Evolutionary conservation across 2,113 vertebrate genomes (phyloP).

Genomic region (Forbesichthys agassizii): DNA sequence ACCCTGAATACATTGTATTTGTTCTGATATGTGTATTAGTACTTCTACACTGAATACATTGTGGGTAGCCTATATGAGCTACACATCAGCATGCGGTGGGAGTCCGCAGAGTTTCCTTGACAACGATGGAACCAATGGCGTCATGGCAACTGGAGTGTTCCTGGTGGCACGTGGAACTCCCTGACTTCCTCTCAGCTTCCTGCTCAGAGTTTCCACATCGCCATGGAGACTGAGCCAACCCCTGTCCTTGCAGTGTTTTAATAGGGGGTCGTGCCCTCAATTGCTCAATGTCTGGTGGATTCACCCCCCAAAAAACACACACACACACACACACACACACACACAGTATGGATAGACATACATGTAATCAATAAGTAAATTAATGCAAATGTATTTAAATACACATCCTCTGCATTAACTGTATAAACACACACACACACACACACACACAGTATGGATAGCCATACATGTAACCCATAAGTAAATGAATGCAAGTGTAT

Average conservation of each 20-base stretch:
- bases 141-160: slow-evolving; percentile 71
- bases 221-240: slow-evolving; percentile 63
- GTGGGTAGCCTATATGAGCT: not conserved
- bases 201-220: slow-evolving; percentile 48
- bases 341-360: not conserved
- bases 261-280: slow-evolving; percentile 47
- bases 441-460: not conserved
- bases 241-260: slow-evolving; percentile 41
- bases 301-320: slow-evolving; percentile 15
- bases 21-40: no score
- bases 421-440: not conserved
- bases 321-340: slow-evolving; percentile 17
- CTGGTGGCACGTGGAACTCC: slow-evolving; percentile 55
- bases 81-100: slow-evolving; percentile 56
- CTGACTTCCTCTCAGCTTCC: slow-evolving; percentile 72
- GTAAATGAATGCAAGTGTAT: slow-evolving; percentile 6
- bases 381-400: not conserved
- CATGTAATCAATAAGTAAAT: not conserved
- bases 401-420: not conserved
- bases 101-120: slow-evolving; percentile 61
- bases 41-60: not conserved
- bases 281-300: slow-evolving; percentile 46
- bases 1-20: no score
- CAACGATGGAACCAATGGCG: slow-evolving; percentile 55
- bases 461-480: not conserved